Conservation (phyloP, 1,140 invertebrate species). For the Trialeurodes vaporariorum region DNA sequence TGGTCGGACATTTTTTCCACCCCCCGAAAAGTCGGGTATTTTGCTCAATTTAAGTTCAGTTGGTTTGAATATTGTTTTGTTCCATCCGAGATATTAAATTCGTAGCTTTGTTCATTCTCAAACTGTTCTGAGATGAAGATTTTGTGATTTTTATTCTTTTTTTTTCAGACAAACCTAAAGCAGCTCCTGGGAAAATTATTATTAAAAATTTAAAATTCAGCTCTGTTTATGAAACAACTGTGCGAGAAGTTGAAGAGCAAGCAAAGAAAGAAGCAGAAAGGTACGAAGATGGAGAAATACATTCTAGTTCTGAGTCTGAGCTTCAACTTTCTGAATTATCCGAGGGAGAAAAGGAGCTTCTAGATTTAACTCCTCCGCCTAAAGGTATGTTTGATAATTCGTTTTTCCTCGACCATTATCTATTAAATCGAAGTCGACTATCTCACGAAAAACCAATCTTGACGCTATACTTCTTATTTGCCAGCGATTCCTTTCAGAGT, state of each 20-base stretch:
- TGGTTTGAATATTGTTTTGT: no score
- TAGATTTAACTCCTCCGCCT: conserved; percentile 1
- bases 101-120: no score
- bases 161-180: not conserved
- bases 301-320: conserved; percentile 40
- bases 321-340: conserved; percentile 18
- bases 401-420: conserved; percentile 19
- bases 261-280: conserved; percentile 45
- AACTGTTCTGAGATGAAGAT: no score
- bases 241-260: conserved; percentile 51
- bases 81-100: no score
- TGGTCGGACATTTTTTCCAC: no score
- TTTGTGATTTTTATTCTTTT: no score
- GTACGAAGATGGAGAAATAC: conserved; percentile 49
- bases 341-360: conserved; percentile 24
- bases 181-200: conserved; percentile 36
- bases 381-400: not conserved
- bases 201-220: conserved; percentile 56
- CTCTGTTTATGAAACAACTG: conserved; percentile 48
- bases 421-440: conserved; percentile 24
- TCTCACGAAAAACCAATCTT: conserved; percentile 24
- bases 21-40: no score
- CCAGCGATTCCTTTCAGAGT: no score
- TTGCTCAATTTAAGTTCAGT: no score
- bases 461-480: no score